Percentiles rank a stretch among this genome's conserved stretches.
Evolutionary conservation across 2,113 vertebrate genomes (phyloP).

Genomic region (Origma solitaria): DNA sequence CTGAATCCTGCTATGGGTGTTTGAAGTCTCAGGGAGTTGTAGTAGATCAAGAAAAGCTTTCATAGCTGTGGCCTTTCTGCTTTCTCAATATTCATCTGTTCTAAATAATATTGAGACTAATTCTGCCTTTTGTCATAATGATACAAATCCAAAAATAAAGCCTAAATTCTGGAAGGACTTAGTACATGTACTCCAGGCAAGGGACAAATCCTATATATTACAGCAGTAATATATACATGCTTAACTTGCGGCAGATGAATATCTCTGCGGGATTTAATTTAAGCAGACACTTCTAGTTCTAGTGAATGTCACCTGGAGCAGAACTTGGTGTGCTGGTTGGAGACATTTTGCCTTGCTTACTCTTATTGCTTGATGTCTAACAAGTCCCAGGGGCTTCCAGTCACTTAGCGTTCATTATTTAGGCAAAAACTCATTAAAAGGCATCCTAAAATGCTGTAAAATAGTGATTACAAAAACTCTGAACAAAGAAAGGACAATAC

Average conservation of each 20-base stretch:
- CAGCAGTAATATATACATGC: neutral
- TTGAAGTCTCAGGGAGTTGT: conserved; percentile 21
- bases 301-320: neutral
- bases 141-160: conserved; percentile 14
- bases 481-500: neutral
- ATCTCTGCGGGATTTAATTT: conserved; percentile 21
- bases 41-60: neutral
- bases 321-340: neutral
- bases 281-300: neutral
- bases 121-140: neutral
- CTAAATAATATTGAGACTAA: neutral
- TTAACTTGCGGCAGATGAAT: neutral
- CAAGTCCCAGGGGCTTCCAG: neutral
- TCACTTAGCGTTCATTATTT: neutral
- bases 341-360: neutral
- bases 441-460: neutral
- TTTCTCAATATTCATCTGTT: neutral
- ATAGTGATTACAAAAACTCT: neutral
- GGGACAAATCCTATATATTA: neutral
- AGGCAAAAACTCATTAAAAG: neutral
- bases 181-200: neutral
- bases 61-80: neutral
- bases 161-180: neutral
- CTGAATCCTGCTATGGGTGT: neutral
- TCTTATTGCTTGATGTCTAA: neutral